Conservation (phyloP, 2,797 vertebrate species). For the Chromis chromis region DNA sequence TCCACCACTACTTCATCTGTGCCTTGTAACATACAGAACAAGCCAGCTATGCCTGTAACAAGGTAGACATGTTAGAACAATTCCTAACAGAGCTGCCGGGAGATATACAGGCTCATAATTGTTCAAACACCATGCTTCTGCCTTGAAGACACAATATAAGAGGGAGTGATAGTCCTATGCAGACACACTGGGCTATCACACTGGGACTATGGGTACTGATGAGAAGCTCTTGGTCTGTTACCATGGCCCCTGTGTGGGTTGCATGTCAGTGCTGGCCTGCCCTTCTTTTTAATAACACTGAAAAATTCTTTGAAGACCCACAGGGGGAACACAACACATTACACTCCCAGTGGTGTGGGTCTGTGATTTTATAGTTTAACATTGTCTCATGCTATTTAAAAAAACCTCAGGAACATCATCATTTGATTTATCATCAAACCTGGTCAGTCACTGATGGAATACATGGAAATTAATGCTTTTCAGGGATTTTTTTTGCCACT, state of each 20-base stretch:
- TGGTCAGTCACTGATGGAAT: slow-evolving; percentile 46
- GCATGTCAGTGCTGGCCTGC: slow-evolving; percentile 68
- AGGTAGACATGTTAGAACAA: slow-evolving; percentile 60
- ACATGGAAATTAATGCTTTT: slow-evolving; percentile 42
- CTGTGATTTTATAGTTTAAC: slow-evolving; percentile 57
- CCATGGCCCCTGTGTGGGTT: slow-evolving; percentile 73
- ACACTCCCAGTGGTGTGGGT: slow-evolving; percentile 44
- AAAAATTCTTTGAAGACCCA: slow-evolving; percentile 69
- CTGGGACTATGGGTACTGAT: slow-evolving; percentile 71
- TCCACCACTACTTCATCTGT: slow-evolving; percentile 22
- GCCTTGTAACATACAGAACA: slow-evolving; percentile 60
- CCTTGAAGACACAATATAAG: slow-evolving; percentile 79
- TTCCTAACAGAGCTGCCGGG: slow-evolving; percentile 57
- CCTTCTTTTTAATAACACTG: slow-evolving; percentile 72
- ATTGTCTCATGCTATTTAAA: slow-evolving; percentile 53
- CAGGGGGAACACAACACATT: slow-evolving; percentile 59
- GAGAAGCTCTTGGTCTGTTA: slow-evolving; percentile 76
- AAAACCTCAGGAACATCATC: slow-evolving; percentile 15
- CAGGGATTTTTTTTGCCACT: slow-evolving; percentile 12
- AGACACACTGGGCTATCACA: slow-evolving; percentile 62
- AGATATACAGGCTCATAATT: slow-evolving; percentile 71
- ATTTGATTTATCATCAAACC: slow-evolving; percentile 41
- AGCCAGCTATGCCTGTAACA: slow-evolving; percentile 50
- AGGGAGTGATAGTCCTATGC: slow-evolving; percentile 66
- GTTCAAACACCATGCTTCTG: slow-evolving; percentile 70